Conservation (phyloP, 1,140 invertebrate species). For the Drosophila leontia region DNA sequence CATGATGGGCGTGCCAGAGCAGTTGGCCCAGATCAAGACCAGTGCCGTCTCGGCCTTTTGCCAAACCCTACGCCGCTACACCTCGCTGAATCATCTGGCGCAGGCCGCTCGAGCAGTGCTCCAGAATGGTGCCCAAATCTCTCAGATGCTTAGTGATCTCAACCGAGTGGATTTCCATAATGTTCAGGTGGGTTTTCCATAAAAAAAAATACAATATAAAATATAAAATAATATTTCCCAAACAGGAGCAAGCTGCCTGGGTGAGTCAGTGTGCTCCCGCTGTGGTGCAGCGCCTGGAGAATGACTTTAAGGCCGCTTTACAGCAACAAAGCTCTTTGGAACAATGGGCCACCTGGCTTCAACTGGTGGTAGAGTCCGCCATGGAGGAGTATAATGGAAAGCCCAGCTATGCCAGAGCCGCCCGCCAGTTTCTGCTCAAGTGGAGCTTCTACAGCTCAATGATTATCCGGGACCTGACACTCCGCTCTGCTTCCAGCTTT, state of each 20-base stretch:
- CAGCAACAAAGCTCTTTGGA: constrained; percentile 97
- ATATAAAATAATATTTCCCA: not conserved
- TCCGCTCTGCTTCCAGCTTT: constrained; percentile 98
- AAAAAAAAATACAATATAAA: fast-evolving
- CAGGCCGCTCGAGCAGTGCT: constrained; percentile 97
- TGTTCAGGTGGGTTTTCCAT: constrained; percentile 89
- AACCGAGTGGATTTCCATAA: constrained; percentile 99
- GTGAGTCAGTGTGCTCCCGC: constrained; percentile 97
- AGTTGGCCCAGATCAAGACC: constrained; percentile 93
- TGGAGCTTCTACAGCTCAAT: constrained; percentile 99
- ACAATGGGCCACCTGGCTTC: constrained; percentile 98
- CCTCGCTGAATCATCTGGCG: constrained; percentile 99
- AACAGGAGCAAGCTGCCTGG: constrained; percentile 94
- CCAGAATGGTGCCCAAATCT: constrained; percentile 97
- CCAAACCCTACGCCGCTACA: constrained; percentile 97
- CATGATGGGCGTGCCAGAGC: constrained; percentile 93
- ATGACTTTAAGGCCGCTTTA: constrained; percentile 97
- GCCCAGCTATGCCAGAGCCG: constrained; percentile 94
- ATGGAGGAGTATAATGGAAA: constrained; percentile 95
- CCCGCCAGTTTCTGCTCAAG: constrained; percentile 97
- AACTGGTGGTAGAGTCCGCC: constrained; percentile 94
- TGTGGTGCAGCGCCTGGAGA: constrained; percentile 94
- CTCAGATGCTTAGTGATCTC: constrained; percentile 98
- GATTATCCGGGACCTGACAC: constrained; percentile 97
- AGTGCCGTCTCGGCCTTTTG: constrained; percentile 96